phyloP scores from a whole-genome alignment of 1,140 invertebrate genomes.

The Drusus annulatus region DNA sequence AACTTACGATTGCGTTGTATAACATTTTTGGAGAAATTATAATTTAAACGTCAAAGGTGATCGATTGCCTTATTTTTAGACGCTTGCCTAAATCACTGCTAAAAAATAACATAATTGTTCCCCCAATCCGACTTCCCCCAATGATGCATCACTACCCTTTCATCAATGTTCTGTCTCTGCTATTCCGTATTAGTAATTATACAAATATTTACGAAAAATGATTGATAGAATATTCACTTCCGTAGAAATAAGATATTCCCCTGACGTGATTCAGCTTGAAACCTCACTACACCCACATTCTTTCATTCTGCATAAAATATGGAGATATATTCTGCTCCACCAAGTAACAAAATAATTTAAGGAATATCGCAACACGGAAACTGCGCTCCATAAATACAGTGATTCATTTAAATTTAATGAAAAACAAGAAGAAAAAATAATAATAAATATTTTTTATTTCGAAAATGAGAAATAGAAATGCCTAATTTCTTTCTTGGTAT shows the following conservation, averaged over 20 bases:
- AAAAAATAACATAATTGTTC: no score
- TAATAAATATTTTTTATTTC: slow-evolving; percentile 44
- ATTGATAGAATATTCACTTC: slow-evolving; percentile 19
- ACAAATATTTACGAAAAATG: no score
- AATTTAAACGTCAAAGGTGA: no score
- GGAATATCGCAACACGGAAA: slow-evolving; percentile 33
- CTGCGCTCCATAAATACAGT: background rate
- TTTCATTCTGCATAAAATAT: slow-evolving; percentile 32
- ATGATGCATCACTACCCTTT: no score
- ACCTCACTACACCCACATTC: slow-evolving; percentile 17
- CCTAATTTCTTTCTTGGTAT: slow-evolving; percentile 12
- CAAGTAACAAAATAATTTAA: slow-evolving; percentile 48
- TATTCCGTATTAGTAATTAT: no score
- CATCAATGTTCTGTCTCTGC: no score
- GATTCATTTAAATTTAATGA: no score
- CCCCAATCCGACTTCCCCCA: no score
- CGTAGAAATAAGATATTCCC: slow-evolving; percentile 24
- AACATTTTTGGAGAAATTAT: no score
- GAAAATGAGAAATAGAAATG: slow-evolving; percentile 20
- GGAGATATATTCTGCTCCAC: slow-evolving; percentile 35
- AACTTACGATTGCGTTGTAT: no score
- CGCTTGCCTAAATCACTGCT: no score
- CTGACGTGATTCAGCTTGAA: slow-evolving; percentile 36
- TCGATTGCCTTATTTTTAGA: no score
- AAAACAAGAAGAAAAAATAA: background rate